Percentiles rank a stretch among this genome's conserved stretches.
Evolutionary conservation across 2,113 vertebrate genomes (phyloP).

Genomic region (Athene cunicularia): DNA sequence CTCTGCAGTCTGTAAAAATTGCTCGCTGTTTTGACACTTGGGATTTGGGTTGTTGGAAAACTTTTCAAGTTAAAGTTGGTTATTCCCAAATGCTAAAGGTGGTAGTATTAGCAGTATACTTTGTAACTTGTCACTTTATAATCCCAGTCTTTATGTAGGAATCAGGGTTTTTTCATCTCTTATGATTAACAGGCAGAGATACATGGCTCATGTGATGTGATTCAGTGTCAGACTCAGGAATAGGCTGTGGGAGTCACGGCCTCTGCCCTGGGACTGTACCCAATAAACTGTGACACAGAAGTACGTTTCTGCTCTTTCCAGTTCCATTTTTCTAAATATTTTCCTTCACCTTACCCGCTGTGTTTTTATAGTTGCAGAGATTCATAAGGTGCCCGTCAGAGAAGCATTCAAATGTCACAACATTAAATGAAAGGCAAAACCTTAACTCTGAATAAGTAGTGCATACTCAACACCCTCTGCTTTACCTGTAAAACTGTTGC

Average conservation of each 20-base stretch:
- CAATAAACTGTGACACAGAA: neutral
- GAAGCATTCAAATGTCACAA: neutral
- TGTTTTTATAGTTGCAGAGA: neutral
- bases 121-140: neutral
- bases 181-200: neutral
- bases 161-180: neutral
- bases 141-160: neutral
- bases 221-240: neutral
- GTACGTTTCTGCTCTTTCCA: neutral
- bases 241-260: neutral
- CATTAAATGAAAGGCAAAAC: neutral
- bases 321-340: neutral
- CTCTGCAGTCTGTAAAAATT: neutral
- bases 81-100: neutral
- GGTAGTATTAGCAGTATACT: neutral
- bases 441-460: neutral
- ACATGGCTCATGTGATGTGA: neutral
- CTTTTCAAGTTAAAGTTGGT: neutral
- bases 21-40: conserved; percentile 12
- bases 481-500: neutral
- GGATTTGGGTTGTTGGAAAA: conserved; percentile 14
- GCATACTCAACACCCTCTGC: neutral
- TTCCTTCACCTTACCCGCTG: neutral
- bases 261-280: neutral
- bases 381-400: neutral